phyloP scores from a whole-genome alignment of 2,797 vertebrate species.

The Micromesistius poutassou region DNA sequence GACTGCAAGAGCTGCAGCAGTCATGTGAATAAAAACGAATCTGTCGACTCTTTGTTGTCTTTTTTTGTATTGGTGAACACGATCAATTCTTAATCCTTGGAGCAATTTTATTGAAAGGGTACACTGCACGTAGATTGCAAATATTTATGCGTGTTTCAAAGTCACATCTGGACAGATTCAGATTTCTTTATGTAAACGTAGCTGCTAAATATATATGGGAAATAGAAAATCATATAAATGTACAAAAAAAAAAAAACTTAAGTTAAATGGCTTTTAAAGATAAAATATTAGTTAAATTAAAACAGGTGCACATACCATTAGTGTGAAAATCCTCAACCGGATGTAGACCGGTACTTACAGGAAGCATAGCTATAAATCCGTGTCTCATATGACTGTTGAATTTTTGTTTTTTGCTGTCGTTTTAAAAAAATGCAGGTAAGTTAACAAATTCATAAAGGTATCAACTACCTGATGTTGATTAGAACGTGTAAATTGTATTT shows the following conservation, averaged over 20 bases:
- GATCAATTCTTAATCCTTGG: neutral
- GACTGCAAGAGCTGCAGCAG: neutral
- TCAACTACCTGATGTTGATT: neutral
- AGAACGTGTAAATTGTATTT: neutral
- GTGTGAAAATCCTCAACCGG: neutral
- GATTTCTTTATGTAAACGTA: too few relatives aligned
- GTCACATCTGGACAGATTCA: neutral
- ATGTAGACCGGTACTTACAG: neutral
- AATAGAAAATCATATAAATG: neutral
- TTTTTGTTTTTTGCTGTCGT: neutral
- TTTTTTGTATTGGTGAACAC: neutral
- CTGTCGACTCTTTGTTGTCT: neutral
- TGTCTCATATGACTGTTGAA: neutral
- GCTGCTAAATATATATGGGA: too few relatives aligned
- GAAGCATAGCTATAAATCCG: neutral
- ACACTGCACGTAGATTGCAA: too few relatives aligned
- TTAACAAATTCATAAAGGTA: neutral
- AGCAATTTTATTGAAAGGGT: neutral
- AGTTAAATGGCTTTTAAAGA: neutral
- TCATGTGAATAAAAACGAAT: neutral
- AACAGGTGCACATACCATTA: neutral
- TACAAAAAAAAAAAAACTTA: neutral
- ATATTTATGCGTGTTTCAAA: too few relatives aligned
- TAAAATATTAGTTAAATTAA: neutral
- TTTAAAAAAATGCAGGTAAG: neutral